Conservation (phyloP, 1,140 invertebrate genomes). For the Diorhabda carinulata region DNA sequence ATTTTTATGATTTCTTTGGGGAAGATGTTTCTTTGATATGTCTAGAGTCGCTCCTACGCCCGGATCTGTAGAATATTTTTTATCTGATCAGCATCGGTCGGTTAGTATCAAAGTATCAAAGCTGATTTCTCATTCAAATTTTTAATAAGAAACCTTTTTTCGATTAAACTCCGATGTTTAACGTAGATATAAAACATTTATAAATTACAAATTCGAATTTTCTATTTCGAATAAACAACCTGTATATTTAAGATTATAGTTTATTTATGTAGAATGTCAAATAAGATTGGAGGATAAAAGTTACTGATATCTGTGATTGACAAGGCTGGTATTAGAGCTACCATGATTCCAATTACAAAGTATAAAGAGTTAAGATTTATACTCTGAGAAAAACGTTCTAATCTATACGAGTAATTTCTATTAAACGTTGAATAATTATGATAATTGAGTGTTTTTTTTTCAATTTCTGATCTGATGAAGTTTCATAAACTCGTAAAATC, state of each 20-base stretch:
- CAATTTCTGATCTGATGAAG: too few species aligned
- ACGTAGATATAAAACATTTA: not conserved
- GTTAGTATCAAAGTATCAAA: not conserved
- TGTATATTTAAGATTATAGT: constrained; percentile 32
- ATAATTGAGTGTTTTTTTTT: too few species aligned
- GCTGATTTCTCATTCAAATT: constrained; percentile 2
- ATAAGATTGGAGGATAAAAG: constrained; percentile 15
- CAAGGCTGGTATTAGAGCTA: constrained; percentile 28
- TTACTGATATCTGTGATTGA: constrained; percentile 33
- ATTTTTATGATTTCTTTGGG: too few species aligned
- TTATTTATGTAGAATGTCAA: constrained; percentile 24
- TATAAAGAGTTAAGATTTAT: constrained; percentile 16
- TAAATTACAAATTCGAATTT: constrained; percentile 20
- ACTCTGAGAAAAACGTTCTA: not conserved
- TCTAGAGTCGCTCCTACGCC: not conserved
- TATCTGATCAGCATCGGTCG: not conserved
- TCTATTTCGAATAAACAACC: constrained; percentile 18
- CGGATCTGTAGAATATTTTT: not conserved
- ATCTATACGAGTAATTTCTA: constrained; percentile 1
- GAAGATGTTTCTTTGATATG: too few species aligned
- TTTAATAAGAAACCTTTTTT: constrained; percentile 3
- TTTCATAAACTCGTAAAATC: too few species aligned
- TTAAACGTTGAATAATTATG: not conserved
- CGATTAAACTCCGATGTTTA: not conserved
- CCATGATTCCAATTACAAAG: constrained; percentile 30